A percentile compares a stretch with the other conserved stretches of the same genome.
These are phyloP conservation scores for Hyla sarda DNA, from an alignment of 2,113 vertebrate species.

Conservation along the genomic window DNA sequence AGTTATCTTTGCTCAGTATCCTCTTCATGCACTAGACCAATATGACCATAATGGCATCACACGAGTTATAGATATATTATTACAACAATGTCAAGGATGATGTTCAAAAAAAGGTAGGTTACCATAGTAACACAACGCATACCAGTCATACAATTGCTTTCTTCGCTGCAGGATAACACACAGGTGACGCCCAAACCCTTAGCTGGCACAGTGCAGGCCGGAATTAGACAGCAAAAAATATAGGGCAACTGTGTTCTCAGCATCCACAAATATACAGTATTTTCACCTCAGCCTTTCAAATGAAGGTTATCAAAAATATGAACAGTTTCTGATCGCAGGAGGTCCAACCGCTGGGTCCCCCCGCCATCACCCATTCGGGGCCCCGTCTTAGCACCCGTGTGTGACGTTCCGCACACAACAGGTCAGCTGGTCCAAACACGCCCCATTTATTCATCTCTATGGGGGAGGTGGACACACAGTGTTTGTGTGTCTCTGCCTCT, in stretches of 20 bases:
- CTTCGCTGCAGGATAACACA: slow-evolving; percentile 37
- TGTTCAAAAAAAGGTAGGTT: slow-evolving; percentile 22
- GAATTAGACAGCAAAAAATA: not conserved
- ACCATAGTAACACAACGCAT: slow-evolving; percentile 29
- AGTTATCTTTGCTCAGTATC: not conserved
- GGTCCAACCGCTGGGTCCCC: no score
- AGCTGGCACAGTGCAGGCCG: not conserved
- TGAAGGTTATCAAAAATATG: no score
- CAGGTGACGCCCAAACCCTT: slow-evolving; percentile 34
- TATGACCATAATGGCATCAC: not conserved
- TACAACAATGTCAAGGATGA: slow-evolving; percentile 27
- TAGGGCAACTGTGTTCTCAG: not conserved
- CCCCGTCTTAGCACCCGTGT: no score
- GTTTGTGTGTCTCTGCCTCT: no score
- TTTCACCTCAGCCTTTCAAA: not conserved
- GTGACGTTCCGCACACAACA: no score
- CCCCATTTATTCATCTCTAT: no score
- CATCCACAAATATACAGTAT: not conserved
- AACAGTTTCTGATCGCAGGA: no score
- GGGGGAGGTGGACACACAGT: no score
- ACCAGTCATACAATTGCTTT: slow-evolving; percentile 47
- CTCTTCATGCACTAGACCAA: not conserved
- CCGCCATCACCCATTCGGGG: no score
- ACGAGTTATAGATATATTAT: slow-evolving; percentile 9
- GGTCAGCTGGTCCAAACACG: no score